These are phyloP conservation scores for Synanthedon tipuliformis DNA, from an alignment of 2,888 invertebrate genomes.

Conservation along the genomic window DNA sequence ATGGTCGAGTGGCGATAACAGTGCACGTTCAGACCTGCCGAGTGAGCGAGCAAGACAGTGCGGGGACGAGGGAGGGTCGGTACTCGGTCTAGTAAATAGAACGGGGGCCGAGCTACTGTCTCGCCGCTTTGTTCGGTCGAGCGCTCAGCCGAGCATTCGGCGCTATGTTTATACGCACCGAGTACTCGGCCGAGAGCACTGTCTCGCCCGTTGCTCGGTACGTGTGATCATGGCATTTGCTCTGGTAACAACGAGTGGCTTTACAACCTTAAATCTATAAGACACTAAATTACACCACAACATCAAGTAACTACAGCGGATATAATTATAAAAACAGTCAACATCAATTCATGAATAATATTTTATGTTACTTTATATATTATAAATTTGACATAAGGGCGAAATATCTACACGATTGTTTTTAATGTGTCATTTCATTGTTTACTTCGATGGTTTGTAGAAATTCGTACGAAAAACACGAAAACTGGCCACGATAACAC, in stretches of 20 bases:
- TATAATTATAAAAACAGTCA: conserved; percentile 72
- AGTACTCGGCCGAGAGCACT: too few species aligned
- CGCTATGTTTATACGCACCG: too few species aligned
- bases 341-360: conserved; percentile 69
- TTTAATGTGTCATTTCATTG: conserved; percentile 39
- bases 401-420: conserved; percentile 63
- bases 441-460: conserved; percentile 41
- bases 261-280: conserved; percentile 51
- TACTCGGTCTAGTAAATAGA: too few species aligned
- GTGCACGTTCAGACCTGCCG: too few species aligned
- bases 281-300: conserved; percentile 71
- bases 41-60: too few species aligned
- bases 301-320: conserved; percentile 70
- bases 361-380: conserved; percentile 21
- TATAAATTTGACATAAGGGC: conserved; percentile 63
- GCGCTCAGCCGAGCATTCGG: too few species aligned
- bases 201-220: too few species aligned
- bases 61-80: too few species aligned
- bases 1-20: too few species aligned
- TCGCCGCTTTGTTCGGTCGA: too few species aligned
- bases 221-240: too few species aligned
- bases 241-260: conserved; percentile 8
- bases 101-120: too few species aligned
- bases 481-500: conserved; percentile 19
- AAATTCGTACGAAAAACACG: conserved; percentile 27